Evolutionary conservation across 2,888 invertebrate genomes (phyloP).

Genomic region (Ormyrus labotus): DNA sequence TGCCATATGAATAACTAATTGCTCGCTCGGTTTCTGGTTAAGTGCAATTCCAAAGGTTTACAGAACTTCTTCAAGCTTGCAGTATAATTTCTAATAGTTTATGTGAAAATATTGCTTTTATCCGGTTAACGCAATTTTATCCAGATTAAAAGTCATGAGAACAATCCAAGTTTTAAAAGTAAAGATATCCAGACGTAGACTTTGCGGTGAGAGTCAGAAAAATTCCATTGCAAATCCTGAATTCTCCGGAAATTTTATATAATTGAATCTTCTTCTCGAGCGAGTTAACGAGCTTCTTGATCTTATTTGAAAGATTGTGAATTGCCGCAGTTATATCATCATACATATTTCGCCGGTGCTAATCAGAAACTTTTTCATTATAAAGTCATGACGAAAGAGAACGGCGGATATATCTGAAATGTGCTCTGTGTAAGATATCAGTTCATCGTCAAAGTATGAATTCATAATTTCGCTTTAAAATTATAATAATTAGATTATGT

Average conservation of each 20-base stretch:
- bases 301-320: slow-evolving; percentile 28
- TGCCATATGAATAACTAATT: background rate
- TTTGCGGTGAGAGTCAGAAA: slow-evolving; percentile 40
- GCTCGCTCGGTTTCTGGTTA: no score
- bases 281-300: slow-evolving; percentile 62
- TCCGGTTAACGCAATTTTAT: background rate
- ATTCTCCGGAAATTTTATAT: slow-evolving; percentile 63
- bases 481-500: no score
- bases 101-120: background rate
- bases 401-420: background rate
- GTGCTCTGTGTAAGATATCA: slow-evolving; percentile 3
- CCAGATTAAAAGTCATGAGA: background rate
- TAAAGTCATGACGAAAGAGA: slow-evolving; percentile 20
- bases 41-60: no score
- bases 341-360: slow-evolving; percentile 6
- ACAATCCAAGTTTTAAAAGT: slow-evolving; percentile 1
- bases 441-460: background rate
- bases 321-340: background rate
- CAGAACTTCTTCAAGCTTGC: no score
- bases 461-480: background rate
- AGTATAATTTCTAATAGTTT: no score
- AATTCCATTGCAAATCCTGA: slow-evolving; percentile 56
- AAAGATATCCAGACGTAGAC: background rate
- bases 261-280: slow-evolving; percentile 63
- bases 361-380: slow-evolving; percentile 43